These are phyloP conservation scores for Leptopilina syphax DNA, from an alignment of 2,888 invertebrate genomes.

Conservation along the genomic window DNA sequence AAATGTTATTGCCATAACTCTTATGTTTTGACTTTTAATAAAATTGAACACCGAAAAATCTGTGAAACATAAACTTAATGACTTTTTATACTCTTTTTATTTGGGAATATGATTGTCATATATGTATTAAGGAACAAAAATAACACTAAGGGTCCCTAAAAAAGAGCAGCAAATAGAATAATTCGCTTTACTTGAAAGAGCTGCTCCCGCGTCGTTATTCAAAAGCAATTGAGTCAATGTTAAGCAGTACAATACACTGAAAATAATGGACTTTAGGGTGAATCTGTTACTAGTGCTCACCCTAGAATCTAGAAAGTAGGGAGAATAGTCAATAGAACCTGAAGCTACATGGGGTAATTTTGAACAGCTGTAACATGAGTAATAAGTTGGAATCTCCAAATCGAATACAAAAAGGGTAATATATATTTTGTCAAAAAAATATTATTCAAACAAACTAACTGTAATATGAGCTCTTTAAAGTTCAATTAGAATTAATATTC, in stretches of 20 bases:
- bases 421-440: neutral
- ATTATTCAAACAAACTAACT: too few relatives aligned
- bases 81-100: neutral
- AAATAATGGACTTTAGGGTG: conserved; percentile 76
- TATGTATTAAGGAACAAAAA: conserved; percentile 18
- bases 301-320: conserved; percentile 54
- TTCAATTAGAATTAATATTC: too few relatives aligned
- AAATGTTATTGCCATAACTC: too few relatives aligned
- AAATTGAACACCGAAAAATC: too few relatives aligned
- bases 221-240: conserved; percentile 77
- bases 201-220: conserved; percentile 69
- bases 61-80: neutral
- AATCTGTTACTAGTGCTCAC: conserved; percentile 69
- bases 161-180: conserved; percentile 76
- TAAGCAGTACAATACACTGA: conserved; percentile 76
- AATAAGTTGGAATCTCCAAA: conserved; percentile 7
- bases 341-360: conserved; percentile 65
- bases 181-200: conserved; percentile 70
- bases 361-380: conserved; percentile 74
- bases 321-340: conserved; percentile 60
- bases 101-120: neutral
- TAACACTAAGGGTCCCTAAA: conserved; percentile 55
- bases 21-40: too few relatives aligned
- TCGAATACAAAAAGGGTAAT: neutral
- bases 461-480: too few relatives aligned